Conservation (phyloP, 2,888 invertebrate species). For the Lamellibrachia columna region DNA sequence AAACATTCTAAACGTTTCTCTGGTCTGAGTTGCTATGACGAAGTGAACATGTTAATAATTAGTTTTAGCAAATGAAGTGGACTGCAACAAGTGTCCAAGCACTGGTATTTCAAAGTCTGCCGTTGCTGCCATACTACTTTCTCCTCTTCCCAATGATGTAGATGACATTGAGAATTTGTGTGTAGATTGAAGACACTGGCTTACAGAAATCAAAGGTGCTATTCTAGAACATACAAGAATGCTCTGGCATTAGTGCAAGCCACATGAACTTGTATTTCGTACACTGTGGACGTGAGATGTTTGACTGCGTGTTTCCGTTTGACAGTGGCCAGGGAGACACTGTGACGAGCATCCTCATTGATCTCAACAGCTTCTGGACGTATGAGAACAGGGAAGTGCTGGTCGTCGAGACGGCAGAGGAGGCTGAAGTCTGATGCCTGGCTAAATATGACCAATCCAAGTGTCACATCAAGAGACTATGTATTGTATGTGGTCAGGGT, state of each 20-base stretch:
- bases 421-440: constrained; percentile 45
- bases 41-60: too few species aligned
- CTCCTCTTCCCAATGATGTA: not conserved
- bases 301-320: constrained; percentile 10
- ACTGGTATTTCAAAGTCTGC: not conserved
- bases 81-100: too few species aligned
- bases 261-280: not conserved
- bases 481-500: not conserved
- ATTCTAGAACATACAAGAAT: too few species aligned
- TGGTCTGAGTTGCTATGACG: too few species aligned
- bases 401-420: constrained; percentile 60
- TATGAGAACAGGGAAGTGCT: constrained; percentile 88
- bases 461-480: not conserved
- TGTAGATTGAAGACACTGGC: too few species aligned
- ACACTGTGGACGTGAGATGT: not conserved
- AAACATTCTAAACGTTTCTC: too few species aligned
- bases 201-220: too few species aligned
- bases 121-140: not conserved
- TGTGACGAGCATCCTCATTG: constrained; percentile 90
- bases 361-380: constrained; percentile 95
- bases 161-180: too few species aligned
- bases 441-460: not conserved
- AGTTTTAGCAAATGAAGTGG: too few species aligned
- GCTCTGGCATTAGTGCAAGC: not conserved
- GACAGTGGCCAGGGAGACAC: constrained; percentile 80